Percentiles rank a stretch among this genome's conserved stretches.
These are phyloP conservation scores for Manis pentadactyla DNA, from an alignment of 2,797 vertebrate genomes.

Conservation along the genomic window DNA sequence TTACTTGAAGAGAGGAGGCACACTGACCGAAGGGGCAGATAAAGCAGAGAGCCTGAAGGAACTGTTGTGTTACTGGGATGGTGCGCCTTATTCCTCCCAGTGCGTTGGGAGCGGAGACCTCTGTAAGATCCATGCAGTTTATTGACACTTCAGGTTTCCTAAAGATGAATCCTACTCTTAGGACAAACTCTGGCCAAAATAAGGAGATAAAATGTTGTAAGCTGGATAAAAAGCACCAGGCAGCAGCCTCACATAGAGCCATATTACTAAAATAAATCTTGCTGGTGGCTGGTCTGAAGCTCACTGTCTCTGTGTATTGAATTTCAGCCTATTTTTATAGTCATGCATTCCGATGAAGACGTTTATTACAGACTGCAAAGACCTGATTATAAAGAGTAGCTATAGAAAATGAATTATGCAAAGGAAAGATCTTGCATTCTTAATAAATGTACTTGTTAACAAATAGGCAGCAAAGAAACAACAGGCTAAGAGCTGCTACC, in stretches of 20 bases:
- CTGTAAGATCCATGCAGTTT: conserved; percentile 54
- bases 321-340: conserved; percentile 74
- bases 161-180: conserved; percentile 79
- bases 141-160: conserved; percentile 69
- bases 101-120: background rate
- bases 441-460: conserved; percentile 72
- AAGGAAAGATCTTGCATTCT: conserved; percentile 62
- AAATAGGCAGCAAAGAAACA: conserved; percentile 65
- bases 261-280: conserved; percentile 81
- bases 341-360: conserved; percentile 63
- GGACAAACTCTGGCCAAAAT: conserved; percentile 69
- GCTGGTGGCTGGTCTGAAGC: conserved; percentile 60
- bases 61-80: background rate
- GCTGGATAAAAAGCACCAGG: conserved; percentile 76
- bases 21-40: background rate
- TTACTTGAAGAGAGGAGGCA: background rate
- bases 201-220: conserved; percentile 79
- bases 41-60: background rate
- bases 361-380: conserved; percentile 62
- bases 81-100: background rate
- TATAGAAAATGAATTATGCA: conserved; percentile 76
- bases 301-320: conserved; percentile 67
- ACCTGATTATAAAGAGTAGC: conserved; percentile 70
- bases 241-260: conserved; percentile 65
- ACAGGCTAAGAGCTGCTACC: conserved; percentile 27